phyloP scores from a whole-genome alignment of 2,113 vertebrate genomes.

The Centropus unirufus region DNA sequence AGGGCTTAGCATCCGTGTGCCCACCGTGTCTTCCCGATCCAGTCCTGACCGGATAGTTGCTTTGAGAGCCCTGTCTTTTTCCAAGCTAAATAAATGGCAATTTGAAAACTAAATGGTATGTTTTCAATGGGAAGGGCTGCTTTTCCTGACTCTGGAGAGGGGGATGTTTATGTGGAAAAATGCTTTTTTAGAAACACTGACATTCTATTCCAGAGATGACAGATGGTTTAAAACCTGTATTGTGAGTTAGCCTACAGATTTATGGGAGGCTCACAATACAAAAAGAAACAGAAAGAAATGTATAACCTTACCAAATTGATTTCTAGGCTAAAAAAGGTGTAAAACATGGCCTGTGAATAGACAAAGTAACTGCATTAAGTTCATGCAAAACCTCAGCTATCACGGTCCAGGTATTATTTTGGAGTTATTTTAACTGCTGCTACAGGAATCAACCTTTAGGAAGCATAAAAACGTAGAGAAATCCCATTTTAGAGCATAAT shows the following conservation, averaged over 20 bases:
- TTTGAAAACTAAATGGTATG: not conserved
- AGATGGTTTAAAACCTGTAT: constrained; percentile 47
- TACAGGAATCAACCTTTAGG: not conserved
- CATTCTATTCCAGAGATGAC: constrained; percentile 33
- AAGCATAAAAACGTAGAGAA: not conserved
- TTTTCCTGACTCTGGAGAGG: not conserved
- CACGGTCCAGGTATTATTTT: not conserved
- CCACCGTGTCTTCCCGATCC: not conserved
- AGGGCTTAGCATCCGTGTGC: not conserved
- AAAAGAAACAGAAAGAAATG: not conserved
- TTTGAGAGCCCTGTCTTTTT: not conserved
- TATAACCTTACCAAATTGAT: not conserved
- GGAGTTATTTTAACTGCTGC: not conserved
- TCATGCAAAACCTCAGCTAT: not conserved
- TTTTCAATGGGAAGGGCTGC: constrained; percentile 7
- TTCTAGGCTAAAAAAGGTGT: not conserved
- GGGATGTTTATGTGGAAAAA: constrained; percentile 24
- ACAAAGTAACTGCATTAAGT: not conserved
- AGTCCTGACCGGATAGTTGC: fast-evolving
- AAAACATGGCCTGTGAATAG: not conserved
- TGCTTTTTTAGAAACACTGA: constrained; percentile 30
- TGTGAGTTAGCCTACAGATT: constrained; percentile 36
- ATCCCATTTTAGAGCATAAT: not conserved
- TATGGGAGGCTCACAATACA: not conserved
- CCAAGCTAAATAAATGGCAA: not conserved